Conservation (phyloP, 2,113 vertebrate genomes). For the Corythornis madagascariensis region DNA sequence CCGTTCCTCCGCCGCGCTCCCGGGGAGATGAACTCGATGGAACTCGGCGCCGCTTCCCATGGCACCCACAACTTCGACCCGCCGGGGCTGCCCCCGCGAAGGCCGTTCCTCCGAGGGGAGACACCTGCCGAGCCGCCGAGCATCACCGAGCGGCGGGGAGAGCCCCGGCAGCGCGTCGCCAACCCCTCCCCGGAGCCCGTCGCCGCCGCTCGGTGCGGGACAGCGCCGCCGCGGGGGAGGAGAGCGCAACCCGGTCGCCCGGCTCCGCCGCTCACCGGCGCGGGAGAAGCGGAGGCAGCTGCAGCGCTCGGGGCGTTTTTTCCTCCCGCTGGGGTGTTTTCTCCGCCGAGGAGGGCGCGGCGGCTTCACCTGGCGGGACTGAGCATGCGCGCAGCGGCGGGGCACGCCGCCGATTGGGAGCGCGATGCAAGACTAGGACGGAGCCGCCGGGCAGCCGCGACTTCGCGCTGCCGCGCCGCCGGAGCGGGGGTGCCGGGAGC, state of each 20-base stretch:
- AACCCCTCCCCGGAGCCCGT: no score
- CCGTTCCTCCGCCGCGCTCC: neutral
- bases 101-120: no score
- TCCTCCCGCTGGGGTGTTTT: neutral
- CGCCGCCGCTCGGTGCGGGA: no score
- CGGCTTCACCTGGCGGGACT: neutral
- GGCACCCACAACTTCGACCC: neutral
- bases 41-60: neutral
- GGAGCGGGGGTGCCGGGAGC: neutral
- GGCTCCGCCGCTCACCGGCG: neutral
- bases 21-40: neutral
- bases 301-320: neutral
- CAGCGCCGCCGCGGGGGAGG: neutral
- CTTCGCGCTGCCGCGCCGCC: neutral
- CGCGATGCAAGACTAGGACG: neutral
- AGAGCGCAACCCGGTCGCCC: neutral
- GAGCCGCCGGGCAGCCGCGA: neutral
- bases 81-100: no score
- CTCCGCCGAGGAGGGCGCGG: neutral
- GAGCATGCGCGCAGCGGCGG: neutral
- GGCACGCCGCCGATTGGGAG: slow-evolving; percentile 1
- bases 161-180: neutral
- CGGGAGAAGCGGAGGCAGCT: neutral
- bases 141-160: no score
- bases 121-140: neutral